Conservation (phyloP, 2,797 vertebrate species). For the Smutsia gigantea region DNA sequence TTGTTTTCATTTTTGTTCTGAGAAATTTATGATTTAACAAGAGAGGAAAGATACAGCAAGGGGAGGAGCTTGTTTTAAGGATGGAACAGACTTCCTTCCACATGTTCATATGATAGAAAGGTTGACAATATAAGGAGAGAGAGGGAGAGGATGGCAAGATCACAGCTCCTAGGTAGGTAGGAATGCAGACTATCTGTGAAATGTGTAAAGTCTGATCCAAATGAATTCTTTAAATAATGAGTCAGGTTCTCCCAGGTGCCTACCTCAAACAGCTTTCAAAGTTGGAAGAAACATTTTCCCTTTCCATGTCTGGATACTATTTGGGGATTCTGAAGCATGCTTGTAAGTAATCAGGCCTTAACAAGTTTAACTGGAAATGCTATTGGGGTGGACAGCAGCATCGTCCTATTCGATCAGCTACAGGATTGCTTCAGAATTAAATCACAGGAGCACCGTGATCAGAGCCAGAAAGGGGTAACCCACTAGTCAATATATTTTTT, state of each 20-base stretch:
- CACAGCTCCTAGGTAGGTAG: not conserved
- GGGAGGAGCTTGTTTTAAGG: not conserved
- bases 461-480: not conserved
- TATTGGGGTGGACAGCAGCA: not conserved
- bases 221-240: conserved; percentile 37
- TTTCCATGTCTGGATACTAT: not conserved
- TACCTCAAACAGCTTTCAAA: not conserved
- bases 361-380: not conserved
- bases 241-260: not conserved
- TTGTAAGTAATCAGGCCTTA: not conserved
- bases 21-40: conserved; percentile 39
- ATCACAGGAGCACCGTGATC: not conserved
- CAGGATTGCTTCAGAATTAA: not conserved
- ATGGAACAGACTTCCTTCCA: not conserved
- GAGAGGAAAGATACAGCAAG: not conserved
- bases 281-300: not conserved
- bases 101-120: not conserved
- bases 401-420: no score
- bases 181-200: not conserved
- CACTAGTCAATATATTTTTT: not conserved
- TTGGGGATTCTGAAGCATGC: not conserved
- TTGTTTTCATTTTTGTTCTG: conserved; percentile 6
- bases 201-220: not conserved
- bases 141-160: not conserved
- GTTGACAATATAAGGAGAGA: not conserved